These are phyloP conservation scores for Griposia aprilina DNA, from an alignment of 2,888 invertebrate genomes.

Conservation along the genomic window DNA sequence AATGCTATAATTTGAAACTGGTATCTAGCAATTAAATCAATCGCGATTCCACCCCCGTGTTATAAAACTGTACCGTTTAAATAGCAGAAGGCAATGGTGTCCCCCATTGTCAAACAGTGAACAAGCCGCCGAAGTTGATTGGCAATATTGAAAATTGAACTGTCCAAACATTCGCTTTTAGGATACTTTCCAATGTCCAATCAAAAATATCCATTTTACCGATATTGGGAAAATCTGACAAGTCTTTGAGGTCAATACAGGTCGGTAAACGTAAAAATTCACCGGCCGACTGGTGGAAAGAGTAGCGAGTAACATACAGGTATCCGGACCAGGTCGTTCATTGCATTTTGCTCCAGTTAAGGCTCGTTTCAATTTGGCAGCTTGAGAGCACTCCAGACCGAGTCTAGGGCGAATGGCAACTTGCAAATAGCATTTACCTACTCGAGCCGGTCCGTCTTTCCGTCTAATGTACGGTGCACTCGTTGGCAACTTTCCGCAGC, in stretches of 20 bases:
- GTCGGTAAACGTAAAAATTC: constrained; percentile 70
- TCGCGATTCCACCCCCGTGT: constrained; percentile 75
- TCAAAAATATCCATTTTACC: constrained; percentile 73
- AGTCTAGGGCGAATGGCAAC: constrained; percentile 79
- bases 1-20: constrained; percentile 70
- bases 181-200: constrained; percentile 79
- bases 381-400: constrained; percentile 78
- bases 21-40: constrained; percentile 73
- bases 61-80: constrained; percentile 82
- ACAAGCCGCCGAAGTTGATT: constrained; percentile 79
- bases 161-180: constrained; percentile 80
- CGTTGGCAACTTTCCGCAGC: constrained; percentile 75
- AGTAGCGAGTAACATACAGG: constrained; percentile 72
- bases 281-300: constrained; percentile 60
- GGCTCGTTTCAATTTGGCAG: constrained; percentile 86
- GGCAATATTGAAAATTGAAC: constrained; percentile 84
- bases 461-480: constrained; percentile 78
- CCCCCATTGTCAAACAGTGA: constrained; percentile 78
- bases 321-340: constrained; percentile 78
- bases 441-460: constrained; percentile 76
- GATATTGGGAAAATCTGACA: constrained; percentile 76
- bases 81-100: constrained; percentile 74
- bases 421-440: constrained; percentile 86
- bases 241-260: constrained; percentile 67
- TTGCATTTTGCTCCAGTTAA: constrained; percentile 78